Evolutionary conservation across 2,113 vertebrate genomes (phyloP).

Genomic region (Colaptes auratus): DNA sequence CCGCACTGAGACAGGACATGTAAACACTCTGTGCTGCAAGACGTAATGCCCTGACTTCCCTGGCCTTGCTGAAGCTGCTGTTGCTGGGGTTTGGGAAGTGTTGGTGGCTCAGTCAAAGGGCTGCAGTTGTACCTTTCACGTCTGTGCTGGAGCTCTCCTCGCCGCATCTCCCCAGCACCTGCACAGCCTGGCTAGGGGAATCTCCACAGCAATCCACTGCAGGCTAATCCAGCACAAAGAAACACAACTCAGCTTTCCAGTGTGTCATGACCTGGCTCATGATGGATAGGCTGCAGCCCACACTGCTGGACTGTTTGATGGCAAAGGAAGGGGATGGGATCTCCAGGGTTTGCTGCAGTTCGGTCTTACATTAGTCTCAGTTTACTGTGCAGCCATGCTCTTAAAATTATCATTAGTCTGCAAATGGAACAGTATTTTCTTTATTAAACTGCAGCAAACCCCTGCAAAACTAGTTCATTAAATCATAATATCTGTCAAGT

Average conservation of each 20-base stretch:
- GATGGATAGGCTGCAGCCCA: not conserved
- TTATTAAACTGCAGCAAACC: not conserved
- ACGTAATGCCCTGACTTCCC: not conserved
- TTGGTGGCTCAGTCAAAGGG: fast-evolving
- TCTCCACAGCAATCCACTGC: not conserved
- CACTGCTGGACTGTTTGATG: not conserved
- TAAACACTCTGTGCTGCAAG: not conserved
- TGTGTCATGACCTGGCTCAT: not conserved
- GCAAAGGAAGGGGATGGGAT: not conserved
- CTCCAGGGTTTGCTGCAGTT: not conserved
- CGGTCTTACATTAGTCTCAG: not conserved
- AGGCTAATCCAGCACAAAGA: not conserved
- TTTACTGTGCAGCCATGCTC: not conserved
- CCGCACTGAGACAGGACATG: not conserved
- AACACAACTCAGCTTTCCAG: not conserved
- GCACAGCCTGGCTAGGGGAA: not conserved
- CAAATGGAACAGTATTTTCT: not conserved
- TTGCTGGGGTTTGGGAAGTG: not conserved
- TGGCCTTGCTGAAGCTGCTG: not conserved
- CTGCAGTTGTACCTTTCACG: not conserved
- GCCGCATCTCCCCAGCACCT: not conserved
- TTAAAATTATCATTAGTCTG: not conserved
- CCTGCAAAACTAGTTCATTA: not conserved
- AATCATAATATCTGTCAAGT: not conserved
- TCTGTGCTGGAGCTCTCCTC: not conserved